Conservation (phyloP, 2,113 vertebrate genomes). For the Ceyx margarethae region DNA sequence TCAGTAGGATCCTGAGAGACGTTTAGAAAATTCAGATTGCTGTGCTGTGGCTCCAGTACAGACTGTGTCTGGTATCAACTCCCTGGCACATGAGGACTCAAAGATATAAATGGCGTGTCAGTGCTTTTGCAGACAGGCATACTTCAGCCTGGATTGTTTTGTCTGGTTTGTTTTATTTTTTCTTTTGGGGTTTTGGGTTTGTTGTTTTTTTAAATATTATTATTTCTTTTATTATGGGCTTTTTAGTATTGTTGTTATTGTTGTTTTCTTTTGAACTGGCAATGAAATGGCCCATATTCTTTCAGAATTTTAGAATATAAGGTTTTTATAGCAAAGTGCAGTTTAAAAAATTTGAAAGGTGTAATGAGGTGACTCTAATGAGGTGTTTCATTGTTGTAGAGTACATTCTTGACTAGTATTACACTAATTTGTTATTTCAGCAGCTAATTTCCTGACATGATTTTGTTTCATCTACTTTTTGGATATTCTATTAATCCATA, state of each 20-base stretch:
- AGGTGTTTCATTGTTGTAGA: neutral
- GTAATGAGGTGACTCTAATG: neutral
- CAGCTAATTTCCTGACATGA: neutral
- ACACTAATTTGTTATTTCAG: neutral
- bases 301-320: neutral
- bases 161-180: neutral
- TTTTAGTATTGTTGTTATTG: neutral
- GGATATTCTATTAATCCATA: neutral
- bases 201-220: neutral
- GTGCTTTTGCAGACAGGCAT: neutral
- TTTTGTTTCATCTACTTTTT: neutral
- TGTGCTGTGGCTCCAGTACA: neutral
- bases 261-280: neutral
- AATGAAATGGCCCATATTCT: neutral
- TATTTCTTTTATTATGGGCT: neutral
- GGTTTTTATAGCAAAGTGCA: neutral
- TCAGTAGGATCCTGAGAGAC: neutral
- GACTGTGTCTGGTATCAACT: neutral
- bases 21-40: neutral
- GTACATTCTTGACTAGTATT: neutral
- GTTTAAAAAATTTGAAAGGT: neutral
- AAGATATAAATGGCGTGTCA: neutral
- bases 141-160: neutral
- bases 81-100: neutral
- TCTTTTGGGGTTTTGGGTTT: neutral